These are phyloP conservation scores for Zaprionus ornatus DNA, from an alignment of 1,140 invertebrate genomes.

Conservation along the genomic window DNA sequence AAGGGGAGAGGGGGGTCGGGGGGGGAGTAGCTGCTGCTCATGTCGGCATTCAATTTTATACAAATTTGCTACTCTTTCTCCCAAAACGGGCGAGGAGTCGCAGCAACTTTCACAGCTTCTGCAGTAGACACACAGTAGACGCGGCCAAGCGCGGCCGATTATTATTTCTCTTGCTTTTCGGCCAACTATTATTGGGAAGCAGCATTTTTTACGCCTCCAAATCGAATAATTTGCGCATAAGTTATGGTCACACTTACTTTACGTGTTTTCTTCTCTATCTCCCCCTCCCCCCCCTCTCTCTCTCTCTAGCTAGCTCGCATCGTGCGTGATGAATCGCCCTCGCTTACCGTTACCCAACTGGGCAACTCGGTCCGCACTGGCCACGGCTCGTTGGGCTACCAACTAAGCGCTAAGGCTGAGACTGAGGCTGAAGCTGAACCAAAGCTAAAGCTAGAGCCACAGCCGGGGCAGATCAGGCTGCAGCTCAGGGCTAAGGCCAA, in stretches of 20 bases:
- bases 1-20: background rate
- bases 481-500: slow-evolving; percentile 17
- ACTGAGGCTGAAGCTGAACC: background rate
- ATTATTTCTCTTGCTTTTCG: slow-evolving; percentile 32
- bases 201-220: slow-evolving; percentile 54
- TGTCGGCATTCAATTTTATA: slow-evolving; percentile 37
- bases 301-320: background rate
- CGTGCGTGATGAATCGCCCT: slow-evolving; percentile 56
- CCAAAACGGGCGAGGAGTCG: background rate
- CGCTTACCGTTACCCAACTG: slow-evolving; percentile 47
- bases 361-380: slow-evolving; percentile 5
- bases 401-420: slow-evolving; percentile 48
- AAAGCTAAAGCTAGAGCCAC: background rate
- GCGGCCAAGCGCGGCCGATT: slow-evolving; percentile 12
- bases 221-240: slow-evolving; percentile 60
- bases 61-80: slow-evolving; percentile 52
- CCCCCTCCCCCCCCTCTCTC: background rate
- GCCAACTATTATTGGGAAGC: slow-evolving; percentile 49
- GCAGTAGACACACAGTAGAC: slow-evolving; percentile 34
- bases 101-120: slow-evolving; percentile 56
- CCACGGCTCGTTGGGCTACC: slow-evolving; percentile 53
- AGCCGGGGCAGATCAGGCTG: background rate
- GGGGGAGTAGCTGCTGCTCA: background rate
- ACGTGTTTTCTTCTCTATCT: slow-evolving; percentile 25
- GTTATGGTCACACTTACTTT: slow-evolving; percentile 54